These are phyloP conservation scores for Molossus molossus DNA, from an alignment of 2,797 vertebrate genomes.

Conservation along the genomic window DNA sequence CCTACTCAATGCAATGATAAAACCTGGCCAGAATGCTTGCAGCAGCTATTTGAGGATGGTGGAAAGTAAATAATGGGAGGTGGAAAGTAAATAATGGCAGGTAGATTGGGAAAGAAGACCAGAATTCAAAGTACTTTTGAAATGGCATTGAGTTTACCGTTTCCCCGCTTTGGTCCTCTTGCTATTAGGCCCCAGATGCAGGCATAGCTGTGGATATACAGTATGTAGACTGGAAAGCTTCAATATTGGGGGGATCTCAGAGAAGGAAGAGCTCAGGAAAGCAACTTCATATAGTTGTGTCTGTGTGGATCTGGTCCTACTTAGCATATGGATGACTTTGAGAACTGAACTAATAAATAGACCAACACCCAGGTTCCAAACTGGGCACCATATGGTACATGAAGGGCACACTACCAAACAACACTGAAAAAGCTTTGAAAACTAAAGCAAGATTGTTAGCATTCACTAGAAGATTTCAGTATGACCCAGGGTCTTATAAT, in stretches of 20 bases:
- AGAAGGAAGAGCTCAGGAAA: not conserved
- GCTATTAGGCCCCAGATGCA: not conserved
- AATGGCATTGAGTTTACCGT: not conserved
- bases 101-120: not conserved
- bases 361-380: not conserved
- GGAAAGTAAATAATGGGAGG: conserved; percentile 4
- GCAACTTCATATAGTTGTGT: not conserved
- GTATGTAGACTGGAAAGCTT: not conserved
- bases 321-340: not conserved
- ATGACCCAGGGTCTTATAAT: conserved; percentile 3
- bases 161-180: not conserved
- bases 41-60: not conserved
- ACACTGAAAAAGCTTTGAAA: not conserved
- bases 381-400: not conserved
- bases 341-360: not conserved
- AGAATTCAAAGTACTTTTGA: not conserved
- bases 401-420: not conserved
- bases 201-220: not conserved
- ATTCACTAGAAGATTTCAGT: conserved; percentile 37
- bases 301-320: not conserved
- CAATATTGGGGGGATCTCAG: not conserved
- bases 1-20: not conserved
- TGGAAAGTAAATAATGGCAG: not conserved
- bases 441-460: not conserved
- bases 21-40: not conserved